Evolutionary conservation across 2,113 vertebrate genomes (phyloP).

Genomic region (Coreoperca whiteheadi): DNA sequence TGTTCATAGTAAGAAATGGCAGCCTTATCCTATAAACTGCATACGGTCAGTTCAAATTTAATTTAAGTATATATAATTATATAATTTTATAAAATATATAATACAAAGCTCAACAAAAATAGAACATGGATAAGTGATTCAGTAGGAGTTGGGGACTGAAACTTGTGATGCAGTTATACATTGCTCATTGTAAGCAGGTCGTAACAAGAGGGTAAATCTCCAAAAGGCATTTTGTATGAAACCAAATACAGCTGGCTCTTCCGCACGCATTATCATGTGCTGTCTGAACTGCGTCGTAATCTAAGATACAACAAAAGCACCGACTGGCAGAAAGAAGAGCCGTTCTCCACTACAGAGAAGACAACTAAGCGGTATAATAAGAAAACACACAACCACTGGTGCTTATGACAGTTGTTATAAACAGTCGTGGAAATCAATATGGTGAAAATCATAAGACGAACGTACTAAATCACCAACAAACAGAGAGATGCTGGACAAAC

Average conservation of each 20-base stretch:
- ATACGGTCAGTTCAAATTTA: not conserved
- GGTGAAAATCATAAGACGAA: constrained; percentile 79
- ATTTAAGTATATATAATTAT: too few species aligned
- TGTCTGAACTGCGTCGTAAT: constrained; percentile 37
- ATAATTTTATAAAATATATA: too few species aligned
- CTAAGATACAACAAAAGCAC: constrained; percentile 59
- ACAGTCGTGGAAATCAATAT: constrained; percentile 75
- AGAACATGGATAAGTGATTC: constrained; percentile 24
- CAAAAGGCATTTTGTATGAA: constrained; percentile 41
- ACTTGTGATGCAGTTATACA: constrained; percentile 32
- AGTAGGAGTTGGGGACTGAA: constrained; percentile 18
- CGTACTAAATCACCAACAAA: constrained; percentile 86
- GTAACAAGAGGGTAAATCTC: constrained; percentile 47
- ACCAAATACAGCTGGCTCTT: constrained; percentile 51
- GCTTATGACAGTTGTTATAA: constrained; percentile 76
- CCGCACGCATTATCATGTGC: constrained; percentile 57
- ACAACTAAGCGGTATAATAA: constrained; percentile 61
- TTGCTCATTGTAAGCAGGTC: constrained; percentile 52
- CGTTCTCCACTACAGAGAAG: constrained; percentile 49
- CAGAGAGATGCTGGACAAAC: constrained; percentile 91
- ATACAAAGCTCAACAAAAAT: constrained; percentile 28
- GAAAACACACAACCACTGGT: constrained; percentile 78
- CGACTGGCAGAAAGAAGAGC: constrained; percentile 58
- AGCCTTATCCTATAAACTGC: constrained; percentile 21
- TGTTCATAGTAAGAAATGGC: not conserved